Base-by-base conservation (phyloP, 2,113 vertebrate species). In the Tichodroma muraria region DNA sequence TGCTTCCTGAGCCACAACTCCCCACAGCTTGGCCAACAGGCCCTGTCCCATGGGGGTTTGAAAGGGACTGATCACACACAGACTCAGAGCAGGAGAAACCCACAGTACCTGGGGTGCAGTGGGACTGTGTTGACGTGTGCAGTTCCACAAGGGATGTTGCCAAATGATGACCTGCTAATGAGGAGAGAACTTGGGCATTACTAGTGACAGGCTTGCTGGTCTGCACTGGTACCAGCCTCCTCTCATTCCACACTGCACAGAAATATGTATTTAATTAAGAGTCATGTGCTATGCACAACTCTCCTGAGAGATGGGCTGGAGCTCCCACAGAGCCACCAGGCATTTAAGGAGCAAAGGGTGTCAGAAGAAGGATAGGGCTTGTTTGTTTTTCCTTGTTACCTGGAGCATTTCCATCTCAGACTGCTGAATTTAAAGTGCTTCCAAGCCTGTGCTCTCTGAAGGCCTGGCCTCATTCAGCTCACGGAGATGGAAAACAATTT, bases 401-500 rank as follows among this genome's bases (percentile, higher is more conserved):
- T 81, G 57, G 72, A 92, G 81, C 61, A 81, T 82, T 96, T 96
- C 78, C 72, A 79, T 81, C 84, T 63, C 79, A 63, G 60, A 13
- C 81, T 56, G 35, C 63, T 63, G 89, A 57, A 92, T 90, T 94
- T 69, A 83, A 82, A 96, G 93, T 64, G 37, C 72, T 87, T 86
- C 88, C 73, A 87, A 94, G 63, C 57, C 81, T 65, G n/a, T 64
- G 65, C 82, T 95, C 90, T 85, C 89, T 69, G 44, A 85, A 92
- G 86, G 40, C 80, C 81, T 84, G 66, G 75, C 89, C 90, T 87
- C 78, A 94, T 93, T 97, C 92, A 88, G 89, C 87, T 95, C 95
- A 95, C 22, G 21, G 81, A 96, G 94, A 73, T 83, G 57, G 88
- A 95, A 97, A 97, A 96, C 71, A 86, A 94, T 95, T 95, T 94